A percentile compares a stretch with the other conserved stretches of the same genome.
phyloP scores from a whole-genome alignment of 1,140 invertebrate genomes.

The Stegodyphus mimosarum region DNA sequence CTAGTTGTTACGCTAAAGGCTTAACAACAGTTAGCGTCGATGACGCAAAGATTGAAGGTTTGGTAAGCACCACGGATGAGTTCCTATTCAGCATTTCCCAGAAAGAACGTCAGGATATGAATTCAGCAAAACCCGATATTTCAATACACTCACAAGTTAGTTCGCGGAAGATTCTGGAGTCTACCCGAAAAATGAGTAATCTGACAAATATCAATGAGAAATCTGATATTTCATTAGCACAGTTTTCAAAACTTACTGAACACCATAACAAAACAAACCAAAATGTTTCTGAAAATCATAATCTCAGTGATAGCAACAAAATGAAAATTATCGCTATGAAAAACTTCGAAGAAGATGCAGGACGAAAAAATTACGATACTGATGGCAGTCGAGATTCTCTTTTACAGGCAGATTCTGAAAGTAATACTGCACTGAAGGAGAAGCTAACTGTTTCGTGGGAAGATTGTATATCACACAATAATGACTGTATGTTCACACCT shows the following conservation, averaged over 20 bases:
- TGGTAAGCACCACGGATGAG: constrained; percentile 16
- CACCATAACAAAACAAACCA: constrained; percentile 10
- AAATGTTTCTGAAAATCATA: background rate
- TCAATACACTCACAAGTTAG: background rate
- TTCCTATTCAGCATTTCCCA: constrained; percentile 48
- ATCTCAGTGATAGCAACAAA: constrained; percentile 7
- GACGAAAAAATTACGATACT: constrained; percentile 22
- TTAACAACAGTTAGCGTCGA: background rate
- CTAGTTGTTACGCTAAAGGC: constrained; percentile 6
- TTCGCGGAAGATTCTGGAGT: background rate
- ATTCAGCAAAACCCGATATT: background rate
- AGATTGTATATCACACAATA: constrained; percentile 28
- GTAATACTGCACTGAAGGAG: constrained; percentile 22
- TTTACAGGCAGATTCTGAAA: background rate
- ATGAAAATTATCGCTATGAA: background rate
- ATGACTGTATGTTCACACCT: background rate
- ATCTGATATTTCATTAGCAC: background rate
- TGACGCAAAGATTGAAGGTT: constrained; percentile 2
- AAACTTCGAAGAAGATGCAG: constrained; percentile 12
- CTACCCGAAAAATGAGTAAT: constrained; percentile 5
- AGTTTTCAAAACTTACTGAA: background rate
- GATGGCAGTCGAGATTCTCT: constrained; percentile 31
- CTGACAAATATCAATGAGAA: background rate
- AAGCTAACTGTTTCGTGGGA: constrained; percentile 57
- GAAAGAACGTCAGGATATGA: constrained; percentile 2